Evolutionary conservation across 2,113 vertebrate species (phyloP).

Genomic region (Nothoprocta perdicaria): DNA sequence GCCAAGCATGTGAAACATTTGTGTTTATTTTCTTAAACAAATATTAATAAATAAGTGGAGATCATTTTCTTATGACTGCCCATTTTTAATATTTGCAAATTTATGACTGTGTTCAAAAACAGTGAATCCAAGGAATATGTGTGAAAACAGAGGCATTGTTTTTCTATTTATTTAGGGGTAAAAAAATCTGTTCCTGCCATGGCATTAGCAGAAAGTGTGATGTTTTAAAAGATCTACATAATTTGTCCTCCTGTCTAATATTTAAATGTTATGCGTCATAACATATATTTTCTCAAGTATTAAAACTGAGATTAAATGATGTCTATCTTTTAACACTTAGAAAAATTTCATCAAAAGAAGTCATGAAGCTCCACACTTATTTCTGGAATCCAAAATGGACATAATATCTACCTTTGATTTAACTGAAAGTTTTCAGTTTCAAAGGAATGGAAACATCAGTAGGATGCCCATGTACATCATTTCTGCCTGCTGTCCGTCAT

Average conservation of each 20-base stretch:
- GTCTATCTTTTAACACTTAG: not conserved
- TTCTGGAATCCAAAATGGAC: not conserved
- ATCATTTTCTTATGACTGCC: not conserved
- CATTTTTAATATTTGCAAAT: not conserved
- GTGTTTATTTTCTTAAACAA: not conserved
- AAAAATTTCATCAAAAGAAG: not conserved
- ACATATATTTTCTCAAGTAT: not conserved
- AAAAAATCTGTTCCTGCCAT: not conserved
- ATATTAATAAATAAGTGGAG: not conserved
- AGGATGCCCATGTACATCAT: not conserved
- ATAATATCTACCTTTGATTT: not conserved
- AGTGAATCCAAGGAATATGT: not conserved
- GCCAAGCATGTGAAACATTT: not conserved
- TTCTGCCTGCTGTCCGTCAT: not conserved
- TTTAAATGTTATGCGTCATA: not conserved
- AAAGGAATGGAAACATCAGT: not conserved
- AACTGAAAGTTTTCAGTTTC: not conserved
- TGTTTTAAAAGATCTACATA: not conserved
- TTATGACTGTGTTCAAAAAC: not conserved
- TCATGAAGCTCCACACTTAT: not conserved
- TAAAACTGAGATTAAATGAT: not conserved
- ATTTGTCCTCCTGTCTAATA: not conserved
- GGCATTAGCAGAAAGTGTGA: not conserved
- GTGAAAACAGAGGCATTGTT: not conserved
- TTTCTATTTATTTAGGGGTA: not conserved